phyloP scores from a whole-genome alignment of 2,888 invertebrate genomes.

The Papilio demoleus region DNA sequence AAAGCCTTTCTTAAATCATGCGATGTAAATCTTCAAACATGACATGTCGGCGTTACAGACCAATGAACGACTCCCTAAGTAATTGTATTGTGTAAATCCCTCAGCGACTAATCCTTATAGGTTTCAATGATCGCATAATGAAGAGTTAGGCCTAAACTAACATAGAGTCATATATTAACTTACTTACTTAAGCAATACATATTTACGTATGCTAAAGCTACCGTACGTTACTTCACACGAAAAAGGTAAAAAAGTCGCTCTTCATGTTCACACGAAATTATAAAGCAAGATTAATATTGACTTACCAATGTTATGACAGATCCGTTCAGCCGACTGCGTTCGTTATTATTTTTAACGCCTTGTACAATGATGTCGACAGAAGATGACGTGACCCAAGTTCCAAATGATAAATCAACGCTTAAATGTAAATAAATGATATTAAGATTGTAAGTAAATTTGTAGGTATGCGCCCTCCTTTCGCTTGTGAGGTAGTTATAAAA shows the following conservation, averaged over 20 bases:
- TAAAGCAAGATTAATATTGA: constrained; percentile 29
- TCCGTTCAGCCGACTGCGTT: constrained; percentile 1
- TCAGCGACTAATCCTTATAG: too few species aligned
- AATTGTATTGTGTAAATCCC: too few species aligned
- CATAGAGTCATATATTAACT: too few species aligned
- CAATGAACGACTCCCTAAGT: too few species aligned
- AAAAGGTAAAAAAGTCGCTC: background rate
- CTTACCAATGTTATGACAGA: constrained; percentile 32
- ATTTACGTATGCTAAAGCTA: too few species aligned
- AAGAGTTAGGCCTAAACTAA: too few species aligned
- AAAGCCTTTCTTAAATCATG: too few species aligned
- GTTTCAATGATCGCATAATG: too few species aligned
- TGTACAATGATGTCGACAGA: constrained; percentile 15
- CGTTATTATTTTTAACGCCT: constrained; percentile 22
- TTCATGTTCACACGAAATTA: constrained; percentile 13
- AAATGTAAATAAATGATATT: background rate
- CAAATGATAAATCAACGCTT: constrained; percentile 6
- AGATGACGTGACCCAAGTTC: constrained; percentile 10
- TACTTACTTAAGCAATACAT: too few species aligned
- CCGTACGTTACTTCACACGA: too few species aligned
- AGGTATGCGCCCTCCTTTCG: background rate
- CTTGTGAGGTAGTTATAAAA: background rate
- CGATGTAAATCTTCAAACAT: too few species aligned
- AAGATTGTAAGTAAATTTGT: background rate
- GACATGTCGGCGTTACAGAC: too few species aligned